These are phyloP conservation scores for Nasua narica DNA, from an alignment of 2,797 vertebrate genomes.

Conservation along the genomic window DNA sequence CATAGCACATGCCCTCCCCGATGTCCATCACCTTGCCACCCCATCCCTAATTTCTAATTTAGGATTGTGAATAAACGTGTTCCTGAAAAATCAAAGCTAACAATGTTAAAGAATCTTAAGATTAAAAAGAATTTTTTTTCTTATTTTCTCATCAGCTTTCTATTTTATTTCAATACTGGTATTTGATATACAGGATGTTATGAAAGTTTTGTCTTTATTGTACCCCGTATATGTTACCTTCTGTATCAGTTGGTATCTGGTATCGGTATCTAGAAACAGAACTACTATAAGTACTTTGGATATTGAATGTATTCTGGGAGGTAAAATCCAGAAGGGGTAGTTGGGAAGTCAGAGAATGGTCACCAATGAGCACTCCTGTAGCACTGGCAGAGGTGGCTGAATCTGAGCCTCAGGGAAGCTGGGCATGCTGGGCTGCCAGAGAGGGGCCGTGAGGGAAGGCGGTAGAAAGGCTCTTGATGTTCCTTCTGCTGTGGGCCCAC, in stretches of 20 bases:
- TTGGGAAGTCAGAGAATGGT: not conserved
- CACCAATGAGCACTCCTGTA: too few species aligned
- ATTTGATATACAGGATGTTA: not conserved
- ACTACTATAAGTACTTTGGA: not conserved
- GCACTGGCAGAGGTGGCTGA: accelerated
- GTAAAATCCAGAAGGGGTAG: not conserved
- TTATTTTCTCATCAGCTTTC: not conserved
- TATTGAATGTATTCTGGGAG: not conserved
- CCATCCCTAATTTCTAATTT: not conserved
- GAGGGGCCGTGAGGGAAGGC: accelerated
- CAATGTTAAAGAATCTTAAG: not conserved
- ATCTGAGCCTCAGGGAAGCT: not conserved
- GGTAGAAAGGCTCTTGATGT: not conserved
- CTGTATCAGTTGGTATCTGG: not conserved
- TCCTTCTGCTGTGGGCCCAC: accelerated
- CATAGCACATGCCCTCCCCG: too few species aligned
- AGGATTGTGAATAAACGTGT: not conserved
- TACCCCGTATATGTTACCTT: not conserved
- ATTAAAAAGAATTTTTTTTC: not conserved
- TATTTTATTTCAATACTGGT: not conserved
- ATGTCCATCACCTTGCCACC: too few species aligned
- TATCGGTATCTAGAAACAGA: not conserved
- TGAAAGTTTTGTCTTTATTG: not conserved
- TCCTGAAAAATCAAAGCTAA: not conserved
- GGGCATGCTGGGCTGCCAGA: not conserved